Evolutionary conservation across 1,140 invertebrate genomes (phyloP).

Genomic region (Nylanderia fulva): DNA sequence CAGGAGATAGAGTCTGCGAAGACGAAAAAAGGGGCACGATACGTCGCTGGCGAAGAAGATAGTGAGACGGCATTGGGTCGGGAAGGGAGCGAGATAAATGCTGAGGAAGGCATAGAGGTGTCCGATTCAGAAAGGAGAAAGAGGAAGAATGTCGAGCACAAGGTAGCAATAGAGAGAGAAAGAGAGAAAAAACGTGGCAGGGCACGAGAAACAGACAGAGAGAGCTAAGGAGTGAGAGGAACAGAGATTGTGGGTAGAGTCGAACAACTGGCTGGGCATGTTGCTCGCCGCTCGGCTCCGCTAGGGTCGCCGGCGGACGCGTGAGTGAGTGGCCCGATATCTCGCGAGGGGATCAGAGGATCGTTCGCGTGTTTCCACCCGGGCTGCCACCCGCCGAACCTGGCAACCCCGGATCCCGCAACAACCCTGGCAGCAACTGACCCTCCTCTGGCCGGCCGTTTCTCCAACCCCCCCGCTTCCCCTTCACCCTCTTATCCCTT

Average conservation of each 20-base stretch:
- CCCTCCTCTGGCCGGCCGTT: constrained; percentile 53
- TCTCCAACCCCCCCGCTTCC: constrained; percentile 48
- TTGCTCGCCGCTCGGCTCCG: constrained; percentile 76
- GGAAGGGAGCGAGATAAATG: constrained; percentile 38
- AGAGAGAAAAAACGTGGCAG: neutral
- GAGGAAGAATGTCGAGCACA: constrained; percentile 26
- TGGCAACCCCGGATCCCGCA: constrained; percentile 75
- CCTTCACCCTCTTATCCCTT: neutral
- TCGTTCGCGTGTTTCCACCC: constrained; percentile 83
- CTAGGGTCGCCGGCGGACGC: constrained; percentile 80
- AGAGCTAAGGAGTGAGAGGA: constrained; percentile 25
- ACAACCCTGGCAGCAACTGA: constrained; percentile 72
- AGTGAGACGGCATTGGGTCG: constrained; percentile 20
- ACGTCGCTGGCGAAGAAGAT: neutral
- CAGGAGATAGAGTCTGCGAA: constrained; percentile 13
- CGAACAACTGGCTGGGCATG: constrained; percentile 74
- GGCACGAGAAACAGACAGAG: constrained; percentile 3
- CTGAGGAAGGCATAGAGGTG: constrained; percentile 24
- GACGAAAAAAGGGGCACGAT: constrained; percentile 33
- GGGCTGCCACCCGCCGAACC: constrained; percentile 79
- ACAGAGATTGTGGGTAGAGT: constrained; percentile 67
- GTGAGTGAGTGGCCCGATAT: constrained; percentile 85
- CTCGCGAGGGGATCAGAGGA: constrained; percentile 85
- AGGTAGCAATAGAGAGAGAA: neutral
- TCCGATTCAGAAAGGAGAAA: constrained; percentile 21